Conservation (phyloP, 2,797 vertebrate species). For the Bovichtus diacanthus region DNA sequence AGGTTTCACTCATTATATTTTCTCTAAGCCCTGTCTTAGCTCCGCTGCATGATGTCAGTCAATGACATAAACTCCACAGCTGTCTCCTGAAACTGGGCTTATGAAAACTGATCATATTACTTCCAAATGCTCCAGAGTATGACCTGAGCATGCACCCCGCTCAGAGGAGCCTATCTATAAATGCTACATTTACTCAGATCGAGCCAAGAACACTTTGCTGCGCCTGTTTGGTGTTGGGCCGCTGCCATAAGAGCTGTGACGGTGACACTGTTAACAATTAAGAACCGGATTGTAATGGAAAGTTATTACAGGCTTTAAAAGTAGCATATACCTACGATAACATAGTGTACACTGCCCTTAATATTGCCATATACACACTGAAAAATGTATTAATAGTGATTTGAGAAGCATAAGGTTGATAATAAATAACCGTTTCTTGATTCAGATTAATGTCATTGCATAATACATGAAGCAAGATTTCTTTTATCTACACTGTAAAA, state of each 20-base stretch:
- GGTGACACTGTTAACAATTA: constrained; percentile 4
- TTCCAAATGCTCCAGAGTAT: constrained; percentile 69
- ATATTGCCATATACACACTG: not conserved
- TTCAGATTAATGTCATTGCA: not conserved
- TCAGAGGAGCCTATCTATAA: constrained; percentile 58
- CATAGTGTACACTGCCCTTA: not conserved
- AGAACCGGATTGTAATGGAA: not conserved
- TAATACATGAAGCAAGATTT: not conserved
- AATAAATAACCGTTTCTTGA: not conserved
- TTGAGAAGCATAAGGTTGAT: not conserved
- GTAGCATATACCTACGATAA: not conserved
- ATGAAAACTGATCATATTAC: constrained; percentile 80
- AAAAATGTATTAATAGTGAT: not conserved
- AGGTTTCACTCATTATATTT: constrained; percentile 76
- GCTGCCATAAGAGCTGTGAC: constrained; percentile 8
- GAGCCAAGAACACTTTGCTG: constrained; percentile 46
- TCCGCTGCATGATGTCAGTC: constrained; percentile 77
- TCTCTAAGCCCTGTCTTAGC: constrained; percentile 73
- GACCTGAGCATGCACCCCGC: constrained; percentile 68
- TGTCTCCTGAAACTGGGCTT: constrained; percentile 76
- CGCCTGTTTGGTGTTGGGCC: constrained; percentile 16
- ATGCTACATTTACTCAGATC: constrained; percentile 58
- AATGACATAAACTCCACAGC: constrained; percentile 81
- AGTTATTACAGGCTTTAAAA: constrained; percentile 7
- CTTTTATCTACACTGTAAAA: not conserved